Base-by-base conservation (phyloP, 2,797 vertebrate genomes). In the Poecilia picta region DNA sequence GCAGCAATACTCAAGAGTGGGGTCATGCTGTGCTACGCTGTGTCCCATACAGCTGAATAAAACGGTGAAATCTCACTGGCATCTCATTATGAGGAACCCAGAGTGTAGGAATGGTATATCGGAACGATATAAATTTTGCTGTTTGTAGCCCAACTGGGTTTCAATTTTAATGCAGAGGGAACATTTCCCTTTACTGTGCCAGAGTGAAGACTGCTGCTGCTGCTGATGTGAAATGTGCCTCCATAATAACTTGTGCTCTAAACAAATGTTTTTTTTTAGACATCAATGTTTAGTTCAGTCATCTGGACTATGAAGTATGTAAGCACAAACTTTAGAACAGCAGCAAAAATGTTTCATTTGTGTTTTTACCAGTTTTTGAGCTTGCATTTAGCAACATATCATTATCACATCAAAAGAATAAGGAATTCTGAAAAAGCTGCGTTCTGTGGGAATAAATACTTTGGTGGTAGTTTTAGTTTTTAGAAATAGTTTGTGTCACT, bases 291-390 rank as follows among this genome's bases (percentile, higher is more conserved):
- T 55, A 59, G 62, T 33, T 66, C 15, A 43, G 31, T n/a, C 5
- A 33, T 7, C n/a, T 1, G 55, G 72, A 55, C 73, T 47, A 39
- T 59, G 7, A 31, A 39, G 28, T 51, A 51, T 33, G 3, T 36
- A 64, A 66, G 12, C n/a, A 59, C 28, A 12, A 77, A 83, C 15
- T 55, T 62, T 28, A 43, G 28, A 39, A 51, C 41, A 25, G 51
- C 71, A 72, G 64, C n/a, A 1, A 41, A 59, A 20, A 13, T 11
- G 46, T 76, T 72, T 80, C 28, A 80, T 64, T 87, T 78, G 68
- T 80, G 1, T 62, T 47, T 36, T 51, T 11, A 4, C 39, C n/a
- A 20, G 16, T 81, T 80, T 45, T 76, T 76, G 46, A 73, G 71
- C 18, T 81, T 41, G 7, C 76, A 13, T 64, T 31, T 18, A 59